These are phyloP conservation scores for Drosophila pseudoananassae DNA, from an alignment of 1,140 invertebrate species.

Conservation along the genomic window DNA sequence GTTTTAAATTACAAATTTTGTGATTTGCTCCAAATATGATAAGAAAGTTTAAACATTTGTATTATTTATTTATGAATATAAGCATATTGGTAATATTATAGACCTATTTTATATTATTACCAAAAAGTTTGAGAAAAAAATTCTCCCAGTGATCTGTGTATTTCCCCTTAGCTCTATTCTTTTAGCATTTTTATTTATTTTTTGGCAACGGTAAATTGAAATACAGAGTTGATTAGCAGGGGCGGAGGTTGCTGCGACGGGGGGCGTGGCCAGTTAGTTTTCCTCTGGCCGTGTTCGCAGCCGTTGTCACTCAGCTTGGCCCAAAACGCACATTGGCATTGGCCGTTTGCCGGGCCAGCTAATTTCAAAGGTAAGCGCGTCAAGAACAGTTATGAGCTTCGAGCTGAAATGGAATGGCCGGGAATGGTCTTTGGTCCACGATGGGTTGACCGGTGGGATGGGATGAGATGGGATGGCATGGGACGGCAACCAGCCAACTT, in stretches of 20 bases:
- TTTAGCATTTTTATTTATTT: conserved; percentile 18
- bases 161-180: conserved; percentile 2
- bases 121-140: background rate
- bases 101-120: no score
- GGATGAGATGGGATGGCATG: conserved; percentile 3
- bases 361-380: conserved; percentile 78
- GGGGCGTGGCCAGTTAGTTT: conserved; percentile 45
- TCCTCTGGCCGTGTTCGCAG: conserved; percentile 22
- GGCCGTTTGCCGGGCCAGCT: conserved; percentile 40
- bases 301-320: conserved; percentile 65
- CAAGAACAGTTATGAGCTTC: conserved; percentile 80
- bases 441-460: conserved; percentile 40
- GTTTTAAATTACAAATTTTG: no score
- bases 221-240: conserved; percentile 72
- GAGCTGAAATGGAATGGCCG: conserved; percentile 41
- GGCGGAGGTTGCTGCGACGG: conserved; percentile 4
- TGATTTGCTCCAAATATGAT: no score
- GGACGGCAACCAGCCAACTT: background rate
- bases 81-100: no score
- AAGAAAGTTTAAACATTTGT: no score
- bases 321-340: conserved; percentile 70
- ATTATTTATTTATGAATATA: no score
- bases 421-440: conserved; percentile 17
- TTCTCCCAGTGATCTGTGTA: background rate
- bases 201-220: conserved; percentile 74